Evolutionary conservation across 2,888 invertebrate genomes (phyloP).

Genomic region (Drosophila nigricruria): DNA sequence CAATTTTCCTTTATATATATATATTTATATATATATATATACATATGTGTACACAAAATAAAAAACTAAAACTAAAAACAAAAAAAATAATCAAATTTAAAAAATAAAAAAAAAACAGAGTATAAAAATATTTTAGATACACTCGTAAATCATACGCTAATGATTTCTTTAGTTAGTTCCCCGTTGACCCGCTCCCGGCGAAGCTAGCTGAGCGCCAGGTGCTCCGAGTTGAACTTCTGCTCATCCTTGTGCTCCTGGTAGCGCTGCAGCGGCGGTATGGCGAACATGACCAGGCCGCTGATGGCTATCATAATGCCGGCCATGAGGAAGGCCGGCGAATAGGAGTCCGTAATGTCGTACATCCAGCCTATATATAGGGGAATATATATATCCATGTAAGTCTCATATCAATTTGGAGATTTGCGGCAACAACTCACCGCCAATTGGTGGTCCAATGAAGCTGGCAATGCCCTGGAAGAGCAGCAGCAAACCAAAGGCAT

Average conservation of each 20-base stretch:
- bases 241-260: conserved; percentile 71
- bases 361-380: conserved; percentile 89
- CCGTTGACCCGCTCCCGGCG: conserved; percentile 7
- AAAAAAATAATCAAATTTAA: conserved; percentile 10
- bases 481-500: conserved; percentile 96
- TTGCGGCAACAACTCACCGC: conserved; percentile 88
- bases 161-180: conserved; percentile 1
- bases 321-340: conserved; percentile 94
- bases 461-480: conserved; percentile 98
- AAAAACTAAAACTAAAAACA: not conserved
- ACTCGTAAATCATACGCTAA: conserved; percentile 9
- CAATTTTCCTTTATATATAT: not conserved
- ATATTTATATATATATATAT: too few species aligned
- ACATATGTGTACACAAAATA: conserved; percentile 1
- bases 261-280: conserved; percentile 91
- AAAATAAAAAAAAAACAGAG: conserved; percentile 2
- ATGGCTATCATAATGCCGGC: conserved; percentile 94
- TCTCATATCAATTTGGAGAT: not conserved
- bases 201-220: conserved; percentile 76
- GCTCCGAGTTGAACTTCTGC: conserved; percentile 63
- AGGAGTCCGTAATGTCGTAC: conserved; percentile 91
- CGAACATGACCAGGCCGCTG: conserved; percentile 95
- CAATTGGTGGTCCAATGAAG: conserved; percentile 95
- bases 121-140: conserved; percentile 12
- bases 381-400: not conserved